phyloP scores from a whole-genome alignment of 2,113 vertebrate genomes.

The Tupaia chinensis region DNA sequence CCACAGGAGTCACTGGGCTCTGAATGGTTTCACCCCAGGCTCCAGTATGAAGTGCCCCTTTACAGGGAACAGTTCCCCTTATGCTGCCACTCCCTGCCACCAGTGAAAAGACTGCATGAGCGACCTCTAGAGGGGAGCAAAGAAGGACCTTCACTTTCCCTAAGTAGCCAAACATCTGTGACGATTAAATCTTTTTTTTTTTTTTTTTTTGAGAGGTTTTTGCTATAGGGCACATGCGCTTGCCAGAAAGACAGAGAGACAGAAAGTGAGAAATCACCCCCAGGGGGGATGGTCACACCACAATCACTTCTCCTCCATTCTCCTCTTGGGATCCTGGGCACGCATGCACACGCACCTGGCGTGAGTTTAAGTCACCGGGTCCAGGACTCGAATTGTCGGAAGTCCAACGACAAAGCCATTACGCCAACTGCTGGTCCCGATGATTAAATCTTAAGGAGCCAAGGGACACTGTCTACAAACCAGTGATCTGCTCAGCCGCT shows the following conservation, averaged over 20 bases:
- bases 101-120: background rate
- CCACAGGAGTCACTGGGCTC: background rate
- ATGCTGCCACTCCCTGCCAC: background rate
- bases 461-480: background rate
- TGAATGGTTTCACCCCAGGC: background rate
- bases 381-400: no score
- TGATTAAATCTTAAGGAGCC: background rate
- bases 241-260: no score
- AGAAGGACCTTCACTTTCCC: background rate
- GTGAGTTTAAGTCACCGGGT: no score
- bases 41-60: background rate
- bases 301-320: no score
- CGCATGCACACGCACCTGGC: no score
- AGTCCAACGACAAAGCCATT: no score
- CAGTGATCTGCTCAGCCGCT: background rate
- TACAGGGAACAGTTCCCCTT: background rate
- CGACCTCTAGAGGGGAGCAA: background rate
- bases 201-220: background rate
- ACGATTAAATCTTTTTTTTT: background rate
- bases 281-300: no score
- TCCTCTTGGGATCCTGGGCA: no score
- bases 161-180: background rate
- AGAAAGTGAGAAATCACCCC: no score
- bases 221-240: no score
- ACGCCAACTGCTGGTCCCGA: no score